A percentile compares a stretch with the other conserved stretches of the same genome.
Conservation (phyloP, 2,113 vertebrate genomes). For the Sarotherodon lohbergeri region DNA sequence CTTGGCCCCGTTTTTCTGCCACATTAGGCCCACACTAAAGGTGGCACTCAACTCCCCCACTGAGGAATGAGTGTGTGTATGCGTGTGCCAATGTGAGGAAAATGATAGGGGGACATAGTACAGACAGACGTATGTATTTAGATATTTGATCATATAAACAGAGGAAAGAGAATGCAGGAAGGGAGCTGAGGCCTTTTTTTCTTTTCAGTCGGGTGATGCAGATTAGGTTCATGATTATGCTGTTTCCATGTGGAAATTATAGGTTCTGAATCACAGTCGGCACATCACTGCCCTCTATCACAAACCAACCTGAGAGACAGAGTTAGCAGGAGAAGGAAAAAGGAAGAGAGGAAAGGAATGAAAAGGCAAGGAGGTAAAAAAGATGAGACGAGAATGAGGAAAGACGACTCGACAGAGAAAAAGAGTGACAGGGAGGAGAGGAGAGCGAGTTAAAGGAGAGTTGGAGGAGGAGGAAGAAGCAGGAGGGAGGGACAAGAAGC, state of each 20-base stretch:
- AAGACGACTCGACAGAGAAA: background rate
- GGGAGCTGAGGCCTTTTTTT: background rate
- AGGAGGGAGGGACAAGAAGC: constrained; percentile 1
- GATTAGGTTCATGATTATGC: constrained; percentile 19
- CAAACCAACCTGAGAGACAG: background rate
- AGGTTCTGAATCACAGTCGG: constrained; percentile 14
- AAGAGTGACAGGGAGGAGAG: background rate
- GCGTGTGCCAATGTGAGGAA: background rate
- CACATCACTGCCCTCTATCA: constrained; percentile 33
- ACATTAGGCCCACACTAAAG: constrained; percentile 51
- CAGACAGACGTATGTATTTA: background rate
- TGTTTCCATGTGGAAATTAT: constrained; percentile 36
- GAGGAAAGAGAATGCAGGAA: background rate
- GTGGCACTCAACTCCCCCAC: background rate
- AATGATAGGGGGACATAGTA: background rate
- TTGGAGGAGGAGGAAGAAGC: background rate
- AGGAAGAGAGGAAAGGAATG: background rate
- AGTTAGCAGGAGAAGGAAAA: background rate
- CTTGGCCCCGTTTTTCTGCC: constrained; percentile 55
- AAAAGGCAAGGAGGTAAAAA: background rate
- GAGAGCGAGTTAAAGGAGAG: background rate
- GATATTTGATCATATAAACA: background rate
- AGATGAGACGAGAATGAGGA: background rate
- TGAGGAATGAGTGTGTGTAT: background rate
- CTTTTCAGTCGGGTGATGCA: background rate